A percentile compares a stretch with the other conserved stretches of the same genome.
phyloP scores from a whole-genome alignment of 2,797 vertebrate species.

The Florisuga fusca region DNA sequence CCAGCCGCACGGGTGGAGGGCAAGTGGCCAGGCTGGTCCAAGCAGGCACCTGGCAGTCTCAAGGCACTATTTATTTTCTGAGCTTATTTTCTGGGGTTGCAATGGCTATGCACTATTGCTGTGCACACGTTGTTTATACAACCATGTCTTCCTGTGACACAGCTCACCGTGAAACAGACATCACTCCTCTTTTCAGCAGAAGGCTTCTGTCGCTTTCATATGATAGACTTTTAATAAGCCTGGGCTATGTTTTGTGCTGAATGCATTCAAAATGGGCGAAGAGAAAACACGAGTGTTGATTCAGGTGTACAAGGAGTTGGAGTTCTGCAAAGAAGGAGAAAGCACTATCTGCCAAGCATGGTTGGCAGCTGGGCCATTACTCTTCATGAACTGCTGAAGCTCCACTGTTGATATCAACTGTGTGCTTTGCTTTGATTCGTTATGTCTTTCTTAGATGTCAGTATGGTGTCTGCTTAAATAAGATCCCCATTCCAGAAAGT shows the following conservation, averaged over 20 bases:
- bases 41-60: neutral
- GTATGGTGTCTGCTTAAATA: conserved; percentile 9
- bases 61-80: neutral
- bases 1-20: neutral
- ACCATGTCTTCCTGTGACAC: neutral
- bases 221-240: neutral
- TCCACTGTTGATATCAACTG: neutral
- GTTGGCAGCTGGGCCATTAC: neutral
- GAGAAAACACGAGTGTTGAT: neutral
- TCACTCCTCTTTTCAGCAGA: neutral
- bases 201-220: neutral
- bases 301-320: neutral
- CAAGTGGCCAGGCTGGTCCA: accelerated
- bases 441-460: conserved; percentile 32
- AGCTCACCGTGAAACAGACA: neutral
- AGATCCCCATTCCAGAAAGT: conserved; percentile 30
- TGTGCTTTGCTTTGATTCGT: neutral
- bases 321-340: neutral
- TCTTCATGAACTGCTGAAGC: neutral
- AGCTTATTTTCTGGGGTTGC: neutral
- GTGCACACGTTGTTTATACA: neutral
- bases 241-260: neutral
- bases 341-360: neutral
- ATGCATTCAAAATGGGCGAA: neutral
- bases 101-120: accelerated